phyloP scores from a whole-genome alignment of 2,113 vertebrate species.

The Neoarius graeffei region DNA sequence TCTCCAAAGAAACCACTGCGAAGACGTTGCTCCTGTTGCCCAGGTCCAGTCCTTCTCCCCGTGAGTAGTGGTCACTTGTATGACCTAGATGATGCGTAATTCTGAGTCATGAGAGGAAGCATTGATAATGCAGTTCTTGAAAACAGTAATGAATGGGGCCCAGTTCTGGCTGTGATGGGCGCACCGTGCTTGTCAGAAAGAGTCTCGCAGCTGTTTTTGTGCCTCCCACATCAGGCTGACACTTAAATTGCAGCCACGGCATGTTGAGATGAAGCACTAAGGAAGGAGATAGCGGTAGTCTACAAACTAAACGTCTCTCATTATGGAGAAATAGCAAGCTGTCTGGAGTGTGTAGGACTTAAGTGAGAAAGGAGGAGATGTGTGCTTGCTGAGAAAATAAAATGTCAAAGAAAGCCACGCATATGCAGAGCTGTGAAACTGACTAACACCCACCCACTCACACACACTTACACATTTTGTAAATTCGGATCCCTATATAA shows the following conservation, averaged over 20 bases:
- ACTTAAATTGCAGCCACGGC: constrained; percentile 30
- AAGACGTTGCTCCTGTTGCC: background rate
- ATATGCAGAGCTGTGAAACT: background rate
- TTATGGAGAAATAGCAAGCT: constrained; percentile 29
- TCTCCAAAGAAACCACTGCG: background rate
- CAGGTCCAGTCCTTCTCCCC: background rate
- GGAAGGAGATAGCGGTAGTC: constrained; percentile 21
- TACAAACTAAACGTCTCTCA: background rate
- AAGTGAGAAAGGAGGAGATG: constrained; percentile 16
- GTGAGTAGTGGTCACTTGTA: background rate
- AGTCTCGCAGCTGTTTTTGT: constrained; percentile 35
- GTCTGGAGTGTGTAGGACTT: background rate
- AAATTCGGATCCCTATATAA: background rate
- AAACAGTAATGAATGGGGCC: constrained; percentile 26
- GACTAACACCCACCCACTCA: background rate
- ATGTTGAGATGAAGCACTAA: constrained; percentile 27
- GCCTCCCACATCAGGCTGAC: constrained; percentile 24
- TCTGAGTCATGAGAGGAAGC: constrained; percentile 9
- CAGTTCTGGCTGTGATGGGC: constrained; percentile 49
- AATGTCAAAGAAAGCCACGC: constrained; percentile 13
- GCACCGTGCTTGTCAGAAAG: constrained; percentile 47
- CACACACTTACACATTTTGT: background rate
- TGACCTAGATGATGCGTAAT: background rate
- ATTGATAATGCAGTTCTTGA: background rate
- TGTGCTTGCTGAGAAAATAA: constrained; percentile 11